Evolutionary conservation across 1,140 invertebrate genomes (phyloP).

Genomic region (Hylyphantes graminicola): DNA sequence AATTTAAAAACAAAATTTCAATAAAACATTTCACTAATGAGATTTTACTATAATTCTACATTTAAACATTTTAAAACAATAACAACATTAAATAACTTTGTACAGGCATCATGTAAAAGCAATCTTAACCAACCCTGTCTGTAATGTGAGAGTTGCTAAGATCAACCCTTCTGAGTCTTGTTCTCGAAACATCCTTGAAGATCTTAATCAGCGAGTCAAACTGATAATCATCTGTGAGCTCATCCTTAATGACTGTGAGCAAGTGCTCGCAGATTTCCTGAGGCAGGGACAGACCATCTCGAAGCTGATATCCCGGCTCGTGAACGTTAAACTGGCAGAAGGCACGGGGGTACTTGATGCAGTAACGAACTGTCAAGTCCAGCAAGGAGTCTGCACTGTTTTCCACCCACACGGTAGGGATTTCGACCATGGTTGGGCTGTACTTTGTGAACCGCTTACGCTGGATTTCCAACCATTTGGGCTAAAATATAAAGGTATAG

Average conservation of each 20-base stretch:
- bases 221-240: conserved; percentile 59
- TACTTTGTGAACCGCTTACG: too few species aligned
- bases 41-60: too few species aligned
- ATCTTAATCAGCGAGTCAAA: conserved; percentile 75
- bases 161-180: conserved; percentile 77
- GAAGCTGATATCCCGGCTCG: conserved; percentile 63
- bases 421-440: conserved; percentile 19
- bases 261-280: conserved; percentile 77
- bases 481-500: too few species aligned
- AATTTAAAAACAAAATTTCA: too few species aligned
- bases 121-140: conserved; percentile 71
- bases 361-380: conserved; percentile 75
- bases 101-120: too few species aligned
- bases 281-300: conserved; percentile 72
- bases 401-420: conserved; percentile 53
- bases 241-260: conserved; percentile 61
- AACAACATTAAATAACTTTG: too few species aligned
- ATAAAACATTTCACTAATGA: too few species aligned
- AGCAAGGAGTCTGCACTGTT: conserved; percentile 70
- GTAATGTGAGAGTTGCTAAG: conserved; percentile 76
- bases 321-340: conserved; percentile 69
- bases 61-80: too few species aligned
- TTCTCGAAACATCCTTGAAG: conserved; percentile 76
- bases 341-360: conserved; percentile 74
- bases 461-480: too few species aligned